Conservation (phyloP, 1,140 invertebrate genomes). For the Aradophagus sp. region DNA sequence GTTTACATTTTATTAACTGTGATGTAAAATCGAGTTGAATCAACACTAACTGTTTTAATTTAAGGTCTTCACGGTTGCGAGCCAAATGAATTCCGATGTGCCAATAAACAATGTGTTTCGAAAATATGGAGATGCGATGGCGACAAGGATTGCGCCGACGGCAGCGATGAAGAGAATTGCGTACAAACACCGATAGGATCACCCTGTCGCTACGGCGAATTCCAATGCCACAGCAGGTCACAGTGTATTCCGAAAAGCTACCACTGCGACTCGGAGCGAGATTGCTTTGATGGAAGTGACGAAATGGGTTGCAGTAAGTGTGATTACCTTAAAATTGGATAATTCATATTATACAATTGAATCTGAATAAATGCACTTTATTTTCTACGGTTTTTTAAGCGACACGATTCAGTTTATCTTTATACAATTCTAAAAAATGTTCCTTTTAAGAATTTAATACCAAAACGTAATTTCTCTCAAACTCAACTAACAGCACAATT, state of each 20-base stretch:
- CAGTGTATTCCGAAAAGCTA: slow-evolving; percentile 96
- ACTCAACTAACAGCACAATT: background rate
- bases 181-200: slow-evolving; percentile 77
- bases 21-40: too few relatives aligned
- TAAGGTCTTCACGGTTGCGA: slow-evolving; percentile 81
- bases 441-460: too few relatives aligned
- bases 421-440: too few relatives aligned
- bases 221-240: slow-evolving; percentile 82
- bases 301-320: slow-evolving; percentile 93
- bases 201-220: slow-evolving; percentile 87
- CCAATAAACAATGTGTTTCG: slow-evolving; percentile 90
- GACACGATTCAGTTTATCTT: too few relatives aligned
- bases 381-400: too few relatives aligned
- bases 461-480: too few relatives aligned
- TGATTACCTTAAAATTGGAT: too few relatives aligned
- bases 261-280: slow-evolving; percentile 92
- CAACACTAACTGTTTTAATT: slow-evolving; percentile 4
- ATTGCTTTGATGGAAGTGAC: slow-evolving; percentile 92
- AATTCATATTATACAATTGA: too few relatives aligned
- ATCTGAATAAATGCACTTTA: too few relatives aligned
- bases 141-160: slow-evolving; percentile 94
- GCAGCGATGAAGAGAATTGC: slow-evolving; percentile 86
- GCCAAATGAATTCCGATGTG: slow-evolving; percentile 94
- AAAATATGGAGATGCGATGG: slow-evolving; percentile 95
- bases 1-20: too few relatives aligned